These are phyloP conservation scores for Deroptyus accipitrinus DNA, from an alignment of 2,113 vertebrate species.

Conservation along the genomic window DNA sequence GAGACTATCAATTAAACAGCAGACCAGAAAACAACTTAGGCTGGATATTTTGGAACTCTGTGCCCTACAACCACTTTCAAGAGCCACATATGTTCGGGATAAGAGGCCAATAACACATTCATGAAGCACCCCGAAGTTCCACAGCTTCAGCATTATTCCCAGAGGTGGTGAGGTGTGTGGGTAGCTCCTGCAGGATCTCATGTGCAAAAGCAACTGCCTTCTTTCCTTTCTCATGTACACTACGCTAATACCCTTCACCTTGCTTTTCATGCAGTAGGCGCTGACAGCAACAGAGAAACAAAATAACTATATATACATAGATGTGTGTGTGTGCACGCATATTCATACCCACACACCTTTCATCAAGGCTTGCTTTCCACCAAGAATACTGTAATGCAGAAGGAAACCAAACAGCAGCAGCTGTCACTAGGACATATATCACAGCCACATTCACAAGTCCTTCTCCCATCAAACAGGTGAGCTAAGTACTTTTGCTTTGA, in stretches of 20 bases:
- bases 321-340: accelerated
- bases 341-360: accelerated
- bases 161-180: not conserved
- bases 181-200: not conserved
- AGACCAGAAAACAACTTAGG: not conserved
- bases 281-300: not conserved
- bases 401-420: not conserved
- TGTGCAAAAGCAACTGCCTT: not conserved
- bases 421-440: not conserved
- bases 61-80: not conserved
- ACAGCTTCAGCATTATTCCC: not conserved
- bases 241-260: not conserved
- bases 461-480: not conserved
- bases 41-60: not conserved
- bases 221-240: not conserved
- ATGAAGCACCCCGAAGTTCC: not conserved
- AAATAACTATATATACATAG: not conserved
- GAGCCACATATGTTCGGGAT: not conserved
- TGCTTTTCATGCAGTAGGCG: not conserved
- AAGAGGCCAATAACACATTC: not conserved
- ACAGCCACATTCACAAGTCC: not conserved
- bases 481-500: not conserved
- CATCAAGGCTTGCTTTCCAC: not conserved
- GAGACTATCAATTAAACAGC: not conserved
- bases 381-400: not conserved